Base-by-base conservation (phyloP, 1,140 invertebrate genomes). In the Protaetia brevitarsis region DNA sequence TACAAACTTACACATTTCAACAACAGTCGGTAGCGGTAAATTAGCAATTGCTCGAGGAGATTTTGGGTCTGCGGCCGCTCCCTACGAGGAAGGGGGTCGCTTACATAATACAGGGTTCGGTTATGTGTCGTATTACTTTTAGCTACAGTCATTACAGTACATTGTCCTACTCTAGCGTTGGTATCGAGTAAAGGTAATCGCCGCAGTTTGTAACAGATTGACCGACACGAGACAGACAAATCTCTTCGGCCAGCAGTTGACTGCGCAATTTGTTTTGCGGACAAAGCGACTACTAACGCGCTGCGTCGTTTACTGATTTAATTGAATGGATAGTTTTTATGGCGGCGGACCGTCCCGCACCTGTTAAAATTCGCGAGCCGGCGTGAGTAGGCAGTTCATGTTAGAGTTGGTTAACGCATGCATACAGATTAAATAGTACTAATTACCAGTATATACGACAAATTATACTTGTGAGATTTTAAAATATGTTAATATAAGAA, bases 71-170 rank as follows among this genome's bases (percentile, higher is more conserved):
- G 41, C 41, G 16, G 11, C 41, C 13, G 41, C 19, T 51, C 19
- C 41, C 41, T 23, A 51, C 41, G n/a, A n/a, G n/a, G n/a, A 34
- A 11, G 11, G 41, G 41, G 41, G 41, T 16, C 41, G 26, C 19
- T 51, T 51, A 51, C 19, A 19, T 51, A 51, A 51, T 19, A 51
- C 41, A 51, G 41, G 41, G 41, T 51, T 51, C 41, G 41, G 41
- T 51, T 23, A 23, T 51, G 41, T 51, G n/a, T 51, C 41, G 19
- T 51, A 51, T 51, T 51, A 51, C 41, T 51, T 51, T 51, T 51
- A 51, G 41, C 41, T 51, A 23, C 41, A 51, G 41, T 21, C 26
- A 51, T 51, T 51, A 51, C 41, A 51, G 41, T 51, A 51, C 41
- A 51, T 51, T 51, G 41, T 23, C 19, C 41, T 51, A 51, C 41